Conservation (phyloP, 2,888 invertebrate species). For the Ornithoptera alexandrae region DNA sequence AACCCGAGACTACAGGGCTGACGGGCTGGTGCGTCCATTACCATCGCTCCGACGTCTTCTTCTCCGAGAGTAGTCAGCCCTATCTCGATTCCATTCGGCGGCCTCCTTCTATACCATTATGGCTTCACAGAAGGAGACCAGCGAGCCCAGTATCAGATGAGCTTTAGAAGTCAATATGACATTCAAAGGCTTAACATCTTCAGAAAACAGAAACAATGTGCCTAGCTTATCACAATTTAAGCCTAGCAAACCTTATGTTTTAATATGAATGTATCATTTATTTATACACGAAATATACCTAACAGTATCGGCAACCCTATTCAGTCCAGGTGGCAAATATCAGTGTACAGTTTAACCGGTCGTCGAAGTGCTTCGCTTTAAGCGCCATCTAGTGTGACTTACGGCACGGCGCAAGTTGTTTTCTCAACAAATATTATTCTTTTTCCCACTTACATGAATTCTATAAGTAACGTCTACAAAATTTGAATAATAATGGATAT, state of each 20-base stretch:
- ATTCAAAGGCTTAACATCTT: too few relatives aligned
- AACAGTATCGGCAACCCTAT: slow-evolving; percentile 53
- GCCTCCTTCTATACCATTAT: too few relatives aligned
- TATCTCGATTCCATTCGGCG: too few relatives aligned
- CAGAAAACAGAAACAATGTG: too few relatives aligned
- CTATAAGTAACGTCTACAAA: slow-evolving; percentile 17
- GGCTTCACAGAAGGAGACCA: too few relatives aligned
- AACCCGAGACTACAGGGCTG: too few relatives aligned
- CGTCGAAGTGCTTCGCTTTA: slow-evolving; percentile 70
- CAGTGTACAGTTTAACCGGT: slow-evolving; percentile 70
- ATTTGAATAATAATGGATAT: neutral
- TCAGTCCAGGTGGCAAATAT: slow-evolving; percentile 66
- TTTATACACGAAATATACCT: neutral
- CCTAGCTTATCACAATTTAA: too few relatives aligned
- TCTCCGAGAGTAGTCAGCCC: too few relatives aligned
- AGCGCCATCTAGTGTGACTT: slow-evolving; percentile 70
- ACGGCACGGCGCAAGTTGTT: slow-evolving; percentile 60
- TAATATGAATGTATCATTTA: neutral
- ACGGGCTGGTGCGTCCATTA: too few relatives aligned
- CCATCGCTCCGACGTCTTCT: too few relatives aligned
- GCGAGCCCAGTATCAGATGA: too few relatives aligned
- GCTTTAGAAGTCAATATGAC: too few relatives aligned
- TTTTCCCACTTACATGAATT: slow-evolving; percentile 58
- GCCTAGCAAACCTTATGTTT: neutral
- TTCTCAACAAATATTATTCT: slow-evolving; percentile 72